Percentiles rank a stretch among this genome's conserved stretches.
Evolutionary conservation across 1,140 invertebrate genomes (phyloP).

Genomic region (Tetramorium alpestre): DNA sequence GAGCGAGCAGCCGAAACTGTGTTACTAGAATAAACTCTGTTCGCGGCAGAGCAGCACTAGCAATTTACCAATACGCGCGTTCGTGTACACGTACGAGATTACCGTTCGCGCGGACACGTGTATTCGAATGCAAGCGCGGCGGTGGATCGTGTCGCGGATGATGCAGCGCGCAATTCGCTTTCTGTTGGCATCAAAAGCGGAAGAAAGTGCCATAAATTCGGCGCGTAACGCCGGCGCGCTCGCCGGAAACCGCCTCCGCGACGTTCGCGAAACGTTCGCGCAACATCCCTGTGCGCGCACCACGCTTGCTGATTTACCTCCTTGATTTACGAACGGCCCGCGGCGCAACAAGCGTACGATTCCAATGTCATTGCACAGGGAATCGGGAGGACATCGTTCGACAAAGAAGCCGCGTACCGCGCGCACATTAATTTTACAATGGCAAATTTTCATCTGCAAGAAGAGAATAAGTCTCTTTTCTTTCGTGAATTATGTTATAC

Average conservation of each 20-base stretch:
- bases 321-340: conserved; percentile 47
- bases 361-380: conserved; percentile 36
- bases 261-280: conserved; percentile 33
- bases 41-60: conserved; percentile 49
- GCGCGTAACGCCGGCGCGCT: conserved; percentile 64
- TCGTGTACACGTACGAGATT: background rate
- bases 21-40: conserved; percentile 80
- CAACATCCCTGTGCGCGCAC: conserved; percentile 22
- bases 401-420: background rate
- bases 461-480: background rate
- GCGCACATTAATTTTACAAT: background rate
- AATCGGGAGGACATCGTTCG: background rate
- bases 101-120: background rate
- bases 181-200: conserved; percentile 76
- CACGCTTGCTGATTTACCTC: conserved; percentile 10
- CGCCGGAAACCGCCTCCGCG: conserved; percentile 61
- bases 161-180: conserved; percentile 63
- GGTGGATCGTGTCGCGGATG: background rate
- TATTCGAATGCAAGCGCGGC: conserved; percentile 9
- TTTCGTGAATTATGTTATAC: background rate
- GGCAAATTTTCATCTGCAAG: background rate
- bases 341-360: conserved; percentile 66
- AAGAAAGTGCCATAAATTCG: conserved; percentile 79
- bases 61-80: conserved; percentile 57
- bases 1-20: conserved; percentile 76